These are phyloP conservation scores for Nomia melanderi DNA, from an alignment of 1,140 invertebrate species.

Conservation along the genomic window DNA sequence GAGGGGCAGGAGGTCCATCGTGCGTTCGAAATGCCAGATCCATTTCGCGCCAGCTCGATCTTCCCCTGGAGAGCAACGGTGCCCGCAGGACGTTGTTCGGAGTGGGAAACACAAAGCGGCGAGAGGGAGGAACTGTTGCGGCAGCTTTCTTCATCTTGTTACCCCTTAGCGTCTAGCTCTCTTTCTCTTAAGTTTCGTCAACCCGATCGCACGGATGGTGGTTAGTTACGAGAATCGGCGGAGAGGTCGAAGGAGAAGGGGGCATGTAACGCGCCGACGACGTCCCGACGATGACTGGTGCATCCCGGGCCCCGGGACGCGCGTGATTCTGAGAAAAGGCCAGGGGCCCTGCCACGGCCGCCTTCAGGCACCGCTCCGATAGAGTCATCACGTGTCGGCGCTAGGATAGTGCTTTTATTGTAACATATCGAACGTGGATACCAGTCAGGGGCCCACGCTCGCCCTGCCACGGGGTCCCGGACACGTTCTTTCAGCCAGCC, in stretches of 20 bases:
- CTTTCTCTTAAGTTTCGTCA: neutral
- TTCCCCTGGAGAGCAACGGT: slow-evolving; percentile 48
- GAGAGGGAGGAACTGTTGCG: slow-evolving; percentile 22
- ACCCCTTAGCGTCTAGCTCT: no score
- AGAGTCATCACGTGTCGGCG: slow-evolving; percentile 69
- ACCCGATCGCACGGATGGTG: slow-evolving; percentile 29
- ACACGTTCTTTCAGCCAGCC: slow-evolving; percentile 50
- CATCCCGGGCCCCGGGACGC: slow-evolving; percentile 51
- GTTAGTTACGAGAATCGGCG: slow-evolving; percentile 36
- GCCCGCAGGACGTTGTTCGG: slow-evolving; percentile 35
- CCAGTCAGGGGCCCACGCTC: slow-evolving; percentile 38
- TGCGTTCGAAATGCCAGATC: slow-evolving; percentile 61
- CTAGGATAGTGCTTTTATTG: slow-evolving; percentile 71
- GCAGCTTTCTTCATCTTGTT: no score
- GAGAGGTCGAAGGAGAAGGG: slow-evolving; percentile 23
- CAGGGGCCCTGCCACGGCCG: slow-evolving; percentile 24
- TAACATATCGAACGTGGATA: slow-evolving; percentile 66
- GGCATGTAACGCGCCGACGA: slow-evolving; percentile 62
- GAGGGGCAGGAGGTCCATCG: slow-evolving; percentile 11
- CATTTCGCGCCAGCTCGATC: slow-evolving; percentile 64
- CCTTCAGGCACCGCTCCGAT: slow-evolving; percentile 50
- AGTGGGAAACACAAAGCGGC: neutral
- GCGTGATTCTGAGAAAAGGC: slow-evolving; percentile 67
- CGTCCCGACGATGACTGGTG: slow-evolving; percentile 67
- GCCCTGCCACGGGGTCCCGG: slow-evolving; percentile 22